Percentiles rank a stretch among this genome's conserved stretches.
These are phyloP conservation scores for Spodoptera picta DNA, from an alignment of 2,888 invertebrate species.

Conservation along the genomic window DNA sequence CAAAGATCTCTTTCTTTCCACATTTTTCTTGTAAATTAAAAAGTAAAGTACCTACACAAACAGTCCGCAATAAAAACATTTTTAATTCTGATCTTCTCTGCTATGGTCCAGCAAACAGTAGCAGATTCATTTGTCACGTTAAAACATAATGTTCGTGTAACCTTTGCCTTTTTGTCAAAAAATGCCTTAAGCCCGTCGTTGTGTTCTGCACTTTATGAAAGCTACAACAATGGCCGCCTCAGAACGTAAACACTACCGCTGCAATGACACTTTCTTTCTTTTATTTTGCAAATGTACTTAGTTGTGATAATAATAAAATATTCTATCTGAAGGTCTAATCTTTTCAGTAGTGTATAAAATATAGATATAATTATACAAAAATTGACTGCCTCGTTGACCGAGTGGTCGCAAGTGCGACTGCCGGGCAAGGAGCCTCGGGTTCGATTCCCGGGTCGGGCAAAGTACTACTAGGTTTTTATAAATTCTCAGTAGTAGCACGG, in stretches of 20 bases:
- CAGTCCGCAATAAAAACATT: not conserved
- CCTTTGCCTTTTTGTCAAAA: not conserved
- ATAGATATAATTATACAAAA: too few relatives aligned
- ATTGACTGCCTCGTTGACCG: too few relatives aligned
- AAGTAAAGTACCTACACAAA: too few relatives aligned
- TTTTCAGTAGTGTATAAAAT: too few relatives aligned
- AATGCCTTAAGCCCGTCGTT: slow-evolving; percentile 28
- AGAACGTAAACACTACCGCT: slow-evolving; percentile 46
- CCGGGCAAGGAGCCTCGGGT: too few relatives aligned
- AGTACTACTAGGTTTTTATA: too few relatives aligned
- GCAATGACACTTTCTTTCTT: slow-evolving; percentile 53
- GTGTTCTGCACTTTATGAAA: slow-evolving; percentile 50
- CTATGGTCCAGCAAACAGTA: not conserved
- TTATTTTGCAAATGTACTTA: slow-evolving; percentile 36
- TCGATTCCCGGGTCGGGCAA: too few relatives aligned
- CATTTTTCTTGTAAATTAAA: too few relatives aligned
- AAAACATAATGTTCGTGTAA: slow-evolving; percentile 3
- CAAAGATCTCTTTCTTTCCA: too few relatives aligned
- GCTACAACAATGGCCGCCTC: slow-evolving; percentile 49
- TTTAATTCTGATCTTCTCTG: slow-evolving; percentile 1
- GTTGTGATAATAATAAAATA: not conserved
- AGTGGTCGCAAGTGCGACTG: too few relatives aligned
- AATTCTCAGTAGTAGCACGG: too few relatives aligned
- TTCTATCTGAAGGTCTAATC: too few relatives aligned
- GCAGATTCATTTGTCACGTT: slow-evolving; percentile 10